These are phyloP conservation scores for Lacanobia oleracea DNA, from an alignment of 2,888 invertebrate species.

Conservation along the genomic window DNA sequence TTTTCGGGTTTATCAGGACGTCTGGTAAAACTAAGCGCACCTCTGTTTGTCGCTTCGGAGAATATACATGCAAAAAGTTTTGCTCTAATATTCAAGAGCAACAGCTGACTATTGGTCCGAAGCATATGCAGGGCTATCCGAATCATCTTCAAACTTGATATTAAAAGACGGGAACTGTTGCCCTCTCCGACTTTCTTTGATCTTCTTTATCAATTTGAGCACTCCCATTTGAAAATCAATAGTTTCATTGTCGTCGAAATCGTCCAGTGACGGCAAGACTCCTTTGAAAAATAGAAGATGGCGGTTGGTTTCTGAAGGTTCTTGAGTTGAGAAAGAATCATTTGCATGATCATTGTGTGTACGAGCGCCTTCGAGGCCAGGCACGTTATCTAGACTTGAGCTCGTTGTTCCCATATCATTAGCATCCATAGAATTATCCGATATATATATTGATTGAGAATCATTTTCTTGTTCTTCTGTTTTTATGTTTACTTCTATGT, in stretches of 20 bases:
- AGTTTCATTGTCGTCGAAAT: slow-evolving; percentile 27
- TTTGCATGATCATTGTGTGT: too few species aligned
- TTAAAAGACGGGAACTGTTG: background rate
- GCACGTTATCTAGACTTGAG: background rate
- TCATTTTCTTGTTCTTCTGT: background rate
- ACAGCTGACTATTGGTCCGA: background rate
- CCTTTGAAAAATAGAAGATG: slow-evolving; percentile 26
- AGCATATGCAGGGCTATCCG: slow-evolving; percentile 9
- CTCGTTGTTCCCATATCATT: background rate
- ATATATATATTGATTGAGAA: background rate
- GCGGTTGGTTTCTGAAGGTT: slow-evolving; percentile 4
- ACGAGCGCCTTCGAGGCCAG: too few species aligned
- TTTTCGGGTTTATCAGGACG: too few species aligned
- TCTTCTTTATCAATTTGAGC: slow-evolving; percentile 10
- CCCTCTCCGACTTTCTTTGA: background rate
- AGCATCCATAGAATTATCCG: background rate
- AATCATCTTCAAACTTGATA: slow-evolving; percentile 18
- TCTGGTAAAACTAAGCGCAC: too few species aligned
- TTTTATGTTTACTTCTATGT: background rate
- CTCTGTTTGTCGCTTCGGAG: too few species aligned
- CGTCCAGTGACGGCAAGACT: slow-evolving; percentile 9
- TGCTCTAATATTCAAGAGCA: background rate
- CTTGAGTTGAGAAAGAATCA: background rate
- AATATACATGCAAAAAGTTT: too few species aligned
- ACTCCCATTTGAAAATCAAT: slow-evolving; percentile 37